Evolutionary conservation across 2,888 invertebrate species (phyloP), one percentile per base, ranked within the genome.

Genomic region (Hanleya hanleyi): DNA sequence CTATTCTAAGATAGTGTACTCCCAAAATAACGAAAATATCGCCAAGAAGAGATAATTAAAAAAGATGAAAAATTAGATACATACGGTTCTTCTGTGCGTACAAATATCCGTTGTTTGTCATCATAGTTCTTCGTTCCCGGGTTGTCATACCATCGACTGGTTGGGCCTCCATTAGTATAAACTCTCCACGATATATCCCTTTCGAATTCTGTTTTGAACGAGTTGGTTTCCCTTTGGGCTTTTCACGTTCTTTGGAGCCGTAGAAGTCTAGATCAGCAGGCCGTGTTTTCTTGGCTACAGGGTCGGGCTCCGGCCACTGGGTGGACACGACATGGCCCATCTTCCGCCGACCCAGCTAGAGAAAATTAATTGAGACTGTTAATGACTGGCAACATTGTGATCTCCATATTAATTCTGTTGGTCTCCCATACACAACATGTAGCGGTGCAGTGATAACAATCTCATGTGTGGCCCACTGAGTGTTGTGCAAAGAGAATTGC

Each of bases 51-150:
- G n/a, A n/a, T n/a, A n/a, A n/a, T n/a, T n/a, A n/a, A n/a, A n/a
- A n/a, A n/a, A n/a, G n/a, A n/a, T n/a, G n/a, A n/a, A n/a, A n/a
- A n/a, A n/a, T n/a, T n/a, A n/a, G n/a, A n/a, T 38, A 77, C 77
- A 76, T 38, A 77, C 77, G 71, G 69, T 77, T 74, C 64, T 73
- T 75, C 72, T 77, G 77, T 0, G 75, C 76, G 38, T 74, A 77
- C 35, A 77, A 69, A 37, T 76, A 73, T 22, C 73, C 75, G 38
- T 75, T 77, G 12, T 51, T 70, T 2, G 67, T 61, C 29, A 32
- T 66, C 6, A 64, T 22, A 64, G 3, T 64, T 12, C 38, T 15
- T 37, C 38, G 32, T 29, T 64, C 64, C 47, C 36, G 38, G 22
- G 38, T 22, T 49, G 61, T 66, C 69, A 67, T 71, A 7, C 67